Evolutionary conservation across 2,888 invertebrate genomes (phyloP), one percentile per base, ranked within the genome.

Genomic region (Aplocera efformata): DNA sequence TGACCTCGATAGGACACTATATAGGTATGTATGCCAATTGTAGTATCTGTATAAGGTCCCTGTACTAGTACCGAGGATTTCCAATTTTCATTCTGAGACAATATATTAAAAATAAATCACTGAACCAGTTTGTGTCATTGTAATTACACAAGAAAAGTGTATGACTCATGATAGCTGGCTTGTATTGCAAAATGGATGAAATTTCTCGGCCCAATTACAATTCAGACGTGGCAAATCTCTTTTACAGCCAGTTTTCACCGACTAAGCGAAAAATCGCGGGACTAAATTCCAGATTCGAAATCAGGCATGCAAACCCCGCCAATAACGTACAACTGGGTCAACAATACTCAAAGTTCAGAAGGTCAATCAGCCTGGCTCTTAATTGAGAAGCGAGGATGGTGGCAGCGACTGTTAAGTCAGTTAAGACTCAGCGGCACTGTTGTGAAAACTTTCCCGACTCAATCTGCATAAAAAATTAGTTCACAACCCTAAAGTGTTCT

Each of bases 381-480:
- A 68, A 73, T 72, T 68, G 58, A 58, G 58, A 58, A 48, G 50
- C 39, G 50, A 38, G 47, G 52, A 53, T 40, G 53, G 53, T 50
- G 52, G 53, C 53, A 54, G 62, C 56, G 59, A 63, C 56, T 59
- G 56, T 60, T 60, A 70, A 71, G 60, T 58, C 54, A 53, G 67
- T 72, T 72, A 67, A 63, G 56, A 53, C 57, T 56, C 53, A 42
- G 48, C 44, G 57, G 53, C 45, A 54, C 48, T 51, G 50, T 60
- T 67, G 59, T 62, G 60, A 63, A 67, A 75, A 73, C 63, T 72
- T 74, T 52, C 41, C 47, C 43, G 60, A 67, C 66, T 70, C 52
- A 73, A 78, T 72, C 65, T 76, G 64, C 71, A 72, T 78, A 72
- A 75, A 76, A 73, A 71, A 76, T 69, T 44, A 72, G 69, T 60